phyloP scores from a whole-genome alignment of 2,113 vertebrate species.

The Bostrychus sinensis region DNA sequence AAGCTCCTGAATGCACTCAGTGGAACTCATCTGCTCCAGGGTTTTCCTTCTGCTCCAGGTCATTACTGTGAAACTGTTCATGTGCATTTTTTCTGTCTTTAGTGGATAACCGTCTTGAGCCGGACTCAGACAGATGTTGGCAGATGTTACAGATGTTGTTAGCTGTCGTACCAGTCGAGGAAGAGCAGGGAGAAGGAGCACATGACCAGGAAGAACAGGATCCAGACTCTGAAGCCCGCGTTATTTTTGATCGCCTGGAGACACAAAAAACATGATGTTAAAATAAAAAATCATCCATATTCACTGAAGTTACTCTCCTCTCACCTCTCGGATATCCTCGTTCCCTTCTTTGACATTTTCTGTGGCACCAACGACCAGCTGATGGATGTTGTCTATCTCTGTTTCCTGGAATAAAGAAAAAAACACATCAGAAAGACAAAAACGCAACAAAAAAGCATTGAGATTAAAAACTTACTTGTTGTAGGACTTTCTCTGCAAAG shows the following conservation, averaged over 20 bases:
- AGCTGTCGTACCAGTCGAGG: constrained; percentile 98
- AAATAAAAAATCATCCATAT: too few relatives aligned
- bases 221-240: constrained; percentile 97
- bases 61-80: too few relatives aligned
- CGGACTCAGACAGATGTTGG: too few relatives aligned
- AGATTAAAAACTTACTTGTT: constrained; percentile 83
- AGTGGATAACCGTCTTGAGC: too few relatives aligned
- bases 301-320: too few relatives aligned
- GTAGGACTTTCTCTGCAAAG: constrained; percentile 96
- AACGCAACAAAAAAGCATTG: neutral
- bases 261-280: too few relatives aligned
- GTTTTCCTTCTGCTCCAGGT: too few relatives aligned
- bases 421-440: neutral
- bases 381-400: constrained; percentile 93
- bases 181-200: constrained; percentile 98
- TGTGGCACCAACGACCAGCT: constrained; percentile 93
- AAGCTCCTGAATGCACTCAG: too few relatives aligned
- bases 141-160: too few relatives aligned
- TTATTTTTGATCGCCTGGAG: constrained; percentile 97
- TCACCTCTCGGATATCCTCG: constrained; percentile 98
- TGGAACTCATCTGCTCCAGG: too few relatives aligned
- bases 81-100: too few relatives aligned
- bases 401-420: constrained; percentile 81
- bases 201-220: constrained; percentile 99
- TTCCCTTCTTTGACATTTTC: constrained; percentile 99